phyloP scores from a whole-genome alignment of 2,797 vertebrate species.

The Sebastes hubbsi region DNA sequence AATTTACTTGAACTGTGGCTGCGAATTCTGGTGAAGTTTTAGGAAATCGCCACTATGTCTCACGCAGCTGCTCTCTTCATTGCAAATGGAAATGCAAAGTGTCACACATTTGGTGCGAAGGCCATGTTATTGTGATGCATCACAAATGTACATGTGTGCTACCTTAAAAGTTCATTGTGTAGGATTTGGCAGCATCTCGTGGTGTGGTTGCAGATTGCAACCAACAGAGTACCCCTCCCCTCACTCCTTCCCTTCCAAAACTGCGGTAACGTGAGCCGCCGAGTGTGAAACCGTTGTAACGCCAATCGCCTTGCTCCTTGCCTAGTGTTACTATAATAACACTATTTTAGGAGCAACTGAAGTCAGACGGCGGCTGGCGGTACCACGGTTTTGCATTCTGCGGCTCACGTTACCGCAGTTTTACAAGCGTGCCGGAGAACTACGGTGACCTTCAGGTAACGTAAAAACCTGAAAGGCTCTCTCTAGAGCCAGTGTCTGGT shows the following conservation, averaged over 20 bases:
- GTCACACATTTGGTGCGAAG: background rate
- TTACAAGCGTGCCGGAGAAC: accelerated
- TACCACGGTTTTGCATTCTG: too few species aligned
- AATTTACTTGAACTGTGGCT: background rate
- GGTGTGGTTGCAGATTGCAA: too few species aligned
- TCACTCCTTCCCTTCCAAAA: too few species aligned
- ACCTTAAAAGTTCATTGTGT: accelerated
- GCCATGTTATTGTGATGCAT: background rate
- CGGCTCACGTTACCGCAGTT: too few species aligned
- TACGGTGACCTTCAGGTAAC: too few species aligned
- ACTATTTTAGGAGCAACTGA: accelerated
- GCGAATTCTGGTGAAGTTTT: background rate
- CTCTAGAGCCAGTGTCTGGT: too few species aligned
- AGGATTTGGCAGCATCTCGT: too few species aligned
- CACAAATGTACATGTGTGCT: background rate
- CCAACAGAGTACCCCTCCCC: too few species aligned
- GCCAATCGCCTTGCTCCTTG: too few species aligned
- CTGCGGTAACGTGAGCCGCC: accelerated
- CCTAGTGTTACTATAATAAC: too few species aligned
- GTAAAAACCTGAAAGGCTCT: too few species aligned
- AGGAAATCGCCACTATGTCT: background rate
- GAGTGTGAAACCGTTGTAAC: accelerated
- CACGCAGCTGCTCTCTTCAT: background rate
- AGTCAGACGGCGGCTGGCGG: too few species aligned
- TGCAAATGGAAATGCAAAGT: background rate